Base-by-base conservation (phyloP, 1,140 invertebrate species). In the Vanessa tameamea region DNA sequence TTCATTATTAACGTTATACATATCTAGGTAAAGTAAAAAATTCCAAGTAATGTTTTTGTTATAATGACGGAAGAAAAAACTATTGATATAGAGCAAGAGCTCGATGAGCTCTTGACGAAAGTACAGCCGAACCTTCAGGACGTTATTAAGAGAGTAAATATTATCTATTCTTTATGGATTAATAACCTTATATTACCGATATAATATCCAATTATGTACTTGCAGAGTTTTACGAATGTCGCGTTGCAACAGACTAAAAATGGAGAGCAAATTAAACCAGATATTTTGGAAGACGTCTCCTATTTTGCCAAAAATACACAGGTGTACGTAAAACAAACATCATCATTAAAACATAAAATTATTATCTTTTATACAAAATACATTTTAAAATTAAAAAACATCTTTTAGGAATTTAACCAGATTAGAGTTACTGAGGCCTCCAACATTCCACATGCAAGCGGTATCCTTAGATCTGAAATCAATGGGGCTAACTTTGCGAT, bases 281-380 rank as follows among this genome's bases (percentile, higher is more conserved):
- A 91, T 51, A 76, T 57, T 7, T 72, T 92, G 67, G 87, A 88
- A 77, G 91, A 92, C 66, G 91, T 89, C 64, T 90, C 89, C 66
- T 92, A 92, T 71, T 92, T 92, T 83, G 85, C 91, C 59, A 92
- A 92, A 83, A 92, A 92, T 77, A 92, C 91, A 51, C 89, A 92
- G 78, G 91, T 92, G 91, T 92, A 84, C 88, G 88, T 85, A 73
- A 23, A 70, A 70, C 31, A 31, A 31, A 4, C 26, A 31, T 31
- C 3, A 31, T 31, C 6, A 31, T 31, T 31, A 4, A 31, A 31
- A 1, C 26, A 31, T 31, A 31, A 31, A 31, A 4, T 31, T 31
- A 31, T 31, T 31, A 31, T 31, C 3, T 31, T 31, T 31, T 6
- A 31, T 31, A 2, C 26, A 4, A 31, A 67, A 64, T 15, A 15